A percentile compares a stretch with the other conserved stretches of the same genome.
Evolutionary conservation across 1,140 invertebrate species (phyloP).

Genomic region (Drosophila equinoxialis): DNA sequence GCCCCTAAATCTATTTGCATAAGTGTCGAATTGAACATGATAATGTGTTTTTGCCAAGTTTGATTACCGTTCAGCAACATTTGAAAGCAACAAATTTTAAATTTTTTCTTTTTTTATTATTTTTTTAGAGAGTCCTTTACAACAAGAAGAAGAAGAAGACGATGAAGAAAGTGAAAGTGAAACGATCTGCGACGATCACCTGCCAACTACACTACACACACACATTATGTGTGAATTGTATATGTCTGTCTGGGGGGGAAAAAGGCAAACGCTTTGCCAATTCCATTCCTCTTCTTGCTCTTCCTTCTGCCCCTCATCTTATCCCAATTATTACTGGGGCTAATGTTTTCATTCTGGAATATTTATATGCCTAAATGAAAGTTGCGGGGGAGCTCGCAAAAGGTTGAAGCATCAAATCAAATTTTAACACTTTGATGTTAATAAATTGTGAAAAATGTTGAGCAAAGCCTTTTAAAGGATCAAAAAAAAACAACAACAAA

Average conservation of each 20-base stretch:
- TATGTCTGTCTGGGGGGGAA: conserved; percentile 11
- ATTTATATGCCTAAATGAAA: conserved; percentile 64
- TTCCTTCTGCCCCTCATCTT: neutral
- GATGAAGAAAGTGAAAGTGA: conserved; percentile 67
- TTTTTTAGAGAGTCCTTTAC: conserved; percentile 61
- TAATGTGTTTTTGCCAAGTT: conserved; percentile 68
- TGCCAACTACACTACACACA: conserved; percentile 51
- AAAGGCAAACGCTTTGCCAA: neutral
- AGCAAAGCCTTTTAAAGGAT: conserved; percentile 71
- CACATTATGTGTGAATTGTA: conserved; percentile 51
- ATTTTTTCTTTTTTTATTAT: conserved; percentile 30
- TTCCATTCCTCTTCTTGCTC: neutral
- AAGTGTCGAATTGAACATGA: conserved; percentile 55
- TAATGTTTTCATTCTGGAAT: conserved; percentile 48
- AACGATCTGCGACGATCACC: conserved; percentile 60
- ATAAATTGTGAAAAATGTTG: conserved; percentile 56
- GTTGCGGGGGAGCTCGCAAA: conserved; percentile 12
- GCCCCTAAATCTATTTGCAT: conserved; percentile 57
- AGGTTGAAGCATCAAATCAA: conserved; percentile 61
- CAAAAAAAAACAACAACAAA: neutral
- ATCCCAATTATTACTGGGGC: neutral
- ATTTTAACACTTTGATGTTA: conserved; percentile 70
- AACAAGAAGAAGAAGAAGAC: conserved; percentile 2
- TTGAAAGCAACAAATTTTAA: conserved; percentile 73
- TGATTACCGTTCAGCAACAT: conserved; percentile 71